Evolutionary conservation across 2,888 invertebrate species (phyloP), one percentile per base, ranked within the genome.

Genomic region (Meta bourneti): DNA sequence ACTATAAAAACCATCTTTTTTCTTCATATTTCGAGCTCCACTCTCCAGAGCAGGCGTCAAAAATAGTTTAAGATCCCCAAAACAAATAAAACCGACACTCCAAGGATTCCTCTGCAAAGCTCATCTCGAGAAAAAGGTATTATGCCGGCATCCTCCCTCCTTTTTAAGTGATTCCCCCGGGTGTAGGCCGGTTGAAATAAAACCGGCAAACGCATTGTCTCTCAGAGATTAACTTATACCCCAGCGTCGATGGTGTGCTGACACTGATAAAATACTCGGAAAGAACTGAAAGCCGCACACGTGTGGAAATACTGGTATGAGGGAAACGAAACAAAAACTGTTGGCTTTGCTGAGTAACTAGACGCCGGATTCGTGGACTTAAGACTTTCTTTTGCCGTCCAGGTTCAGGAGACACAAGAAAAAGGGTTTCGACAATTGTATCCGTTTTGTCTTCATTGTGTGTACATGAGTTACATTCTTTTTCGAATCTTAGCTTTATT

Each of bases 241-340:
- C 81, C 20, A 54, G 88, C 61, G 88, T 75, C 81, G 34, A 88
- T 88, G 74, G 80, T 81, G 88, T 69, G 81, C 81, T 88, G 88
- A 88, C 88, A 88, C 88, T 88, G 88, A 88, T 81, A 88, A 88
- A 88, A 88, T 52, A 78, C 81, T 48, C 82, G 87, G 54, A 71
- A 80, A 20, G 88, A 49, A 75, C 74, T 72, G 72, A 81, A 69
- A 79, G 79, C 80, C 71, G 1, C 20, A 51, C 75, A 81, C 85
- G 85, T 49, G 85, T 86, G 70, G 77, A 86, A 72, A 71, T 71
- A 83, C 54, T 19, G 34, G 71, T 52, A 79, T 51, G 69, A 78
- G 61, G n/a, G 69, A 77, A 70, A 77, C 70, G 48, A 61, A 52
- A 71, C 79, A 80, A 87, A 88, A 81, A 80, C 71, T 61, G 71